Evolutionary conservation across 2,113 vertebrate genomes (phyloP).

Genomic region (Burhinus bistriatus): DNA sequence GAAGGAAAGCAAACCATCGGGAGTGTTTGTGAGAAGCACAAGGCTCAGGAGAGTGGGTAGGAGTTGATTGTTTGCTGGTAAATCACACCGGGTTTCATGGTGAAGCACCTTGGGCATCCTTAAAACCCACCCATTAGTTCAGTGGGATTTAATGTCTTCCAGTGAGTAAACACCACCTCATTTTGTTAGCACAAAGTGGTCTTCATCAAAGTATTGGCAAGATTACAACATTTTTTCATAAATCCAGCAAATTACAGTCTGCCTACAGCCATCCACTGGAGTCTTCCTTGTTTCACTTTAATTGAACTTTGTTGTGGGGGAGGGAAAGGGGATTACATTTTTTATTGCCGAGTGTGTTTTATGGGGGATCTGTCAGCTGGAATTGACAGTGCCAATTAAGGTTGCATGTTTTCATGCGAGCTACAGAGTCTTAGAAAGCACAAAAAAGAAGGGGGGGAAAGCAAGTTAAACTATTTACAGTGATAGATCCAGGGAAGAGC

Average conservation of each 20-base stretch:
- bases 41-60: neutral
- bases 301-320: neutral
- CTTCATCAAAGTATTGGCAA: constrained; percentile 62
- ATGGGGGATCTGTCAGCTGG: constrained; percentile 36
- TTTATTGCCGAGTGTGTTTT: constrained; percentile 44
- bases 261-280: constrained; percentile 24
- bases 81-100: neutral
- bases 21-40: neutral
- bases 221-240: constrained; percentile 18
- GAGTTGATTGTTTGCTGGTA: neutral
- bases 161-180: constrained; percentile 31
- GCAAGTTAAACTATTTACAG: neutral
- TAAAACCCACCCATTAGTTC: constrained; percentile 36
- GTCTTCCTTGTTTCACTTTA: constrained; percentile 46
- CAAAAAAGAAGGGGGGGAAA: neutral
- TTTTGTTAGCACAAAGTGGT: constrained; percentile 35
- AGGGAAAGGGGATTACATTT: constrained; percentile 1
- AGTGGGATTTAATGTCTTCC: constrained; percentile 30
- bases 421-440: constrained; percentile 32
- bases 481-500: neutral
- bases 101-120: neutral
- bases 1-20: neutral
- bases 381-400: constrained; percentile 24
- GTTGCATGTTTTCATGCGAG: neutral
- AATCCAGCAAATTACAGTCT: constrained; percentile 51